These are phyloP conservation scores for Allygus modestus DNA, from an alignment of 2,888 invertebrate species.

Conservation along the genomic window DNA sequence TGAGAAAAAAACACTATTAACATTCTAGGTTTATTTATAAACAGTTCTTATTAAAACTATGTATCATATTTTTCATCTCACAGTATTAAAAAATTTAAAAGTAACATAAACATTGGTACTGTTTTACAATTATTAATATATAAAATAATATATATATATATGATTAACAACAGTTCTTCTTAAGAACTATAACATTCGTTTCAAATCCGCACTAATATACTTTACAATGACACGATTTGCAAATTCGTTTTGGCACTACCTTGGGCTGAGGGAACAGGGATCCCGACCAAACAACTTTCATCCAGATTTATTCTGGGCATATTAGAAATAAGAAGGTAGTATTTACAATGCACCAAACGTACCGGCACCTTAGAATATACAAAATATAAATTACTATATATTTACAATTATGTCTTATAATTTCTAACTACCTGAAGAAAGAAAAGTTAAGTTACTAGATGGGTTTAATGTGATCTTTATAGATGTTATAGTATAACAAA, in stretches of 20 bases:
- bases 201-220: constrained; percentile 32
- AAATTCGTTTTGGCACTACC: constrained; percentile 51
- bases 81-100: constrained; percentile 45
- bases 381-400: constrained; percentile 49
- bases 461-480: not conserved
- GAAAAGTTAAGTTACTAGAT: not conserved
- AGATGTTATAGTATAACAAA: not conserved
- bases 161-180: constrained; percentile 47
- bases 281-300: constrained; percentile 33
- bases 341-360: constrained; percentile 49
- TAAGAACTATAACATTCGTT: constrained; percentile 32
- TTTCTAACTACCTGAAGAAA: not conserved
- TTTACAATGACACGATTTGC: constrained; percentile 52
- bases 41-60: constrained; percentile 21
- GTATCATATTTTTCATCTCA: not conserved
- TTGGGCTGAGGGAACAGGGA: not conserved
- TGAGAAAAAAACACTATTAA: constrained; percentile 7
- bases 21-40: constrained; percentile 52
- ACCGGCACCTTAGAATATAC: constrained; percentile 52
- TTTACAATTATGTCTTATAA: not conserved
- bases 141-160: constrained; percentile 39
- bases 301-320: not conserved
- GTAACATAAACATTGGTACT: constrained; percentile 53
- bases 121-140: constrained; percentile 45
- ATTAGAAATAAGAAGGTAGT: constrained; percentile 15